Evolutionary conservation across 2,797 vertebrate genomes (phyloP).

Genomic region (Heliangelus exortis): DNA sequence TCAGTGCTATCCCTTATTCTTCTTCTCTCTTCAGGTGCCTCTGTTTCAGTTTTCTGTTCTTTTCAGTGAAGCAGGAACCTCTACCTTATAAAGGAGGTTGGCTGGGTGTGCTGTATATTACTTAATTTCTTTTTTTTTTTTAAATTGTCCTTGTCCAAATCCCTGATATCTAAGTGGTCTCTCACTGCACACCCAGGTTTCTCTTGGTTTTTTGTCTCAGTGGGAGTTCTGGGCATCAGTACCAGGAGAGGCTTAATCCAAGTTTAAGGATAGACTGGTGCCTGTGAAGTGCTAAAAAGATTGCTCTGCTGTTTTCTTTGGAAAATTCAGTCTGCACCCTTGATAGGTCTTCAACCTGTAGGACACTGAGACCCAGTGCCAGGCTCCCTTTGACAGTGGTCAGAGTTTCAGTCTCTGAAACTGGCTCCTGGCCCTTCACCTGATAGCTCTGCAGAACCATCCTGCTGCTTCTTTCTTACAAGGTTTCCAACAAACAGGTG

Average conservation of each 20-base stretch:
- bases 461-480: accelerated
- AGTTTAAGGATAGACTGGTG: background rate
- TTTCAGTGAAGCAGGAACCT: background rate
- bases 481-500: background rate
- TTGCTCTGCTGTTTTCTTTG: background rate
- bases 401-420: background rate
- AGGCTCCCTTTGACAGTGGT: background rate
- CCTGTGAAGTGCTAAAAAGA: background rate
- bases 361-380: background rate
- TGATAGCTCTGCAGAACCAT: background rate
- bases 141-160: background rate
- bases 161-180: background rate
- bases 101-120: background rate
- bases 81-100: background rate
- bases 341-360: background rate
- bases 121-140: background rate
- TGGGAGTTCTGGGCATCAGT: background rate
- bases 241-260: background rate
- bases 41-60: background rate
- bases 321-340: background rate
- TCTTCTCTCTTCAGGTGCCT: background rate
- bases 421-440: background rate
- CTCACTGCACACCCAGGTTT: background rate
- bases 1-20: background rate
- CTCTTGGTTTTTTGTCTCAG: background rate